Base-by-base conservation (phyloP, 2,888 invertebrate species). In the Palloptera scutellata region DNA sequence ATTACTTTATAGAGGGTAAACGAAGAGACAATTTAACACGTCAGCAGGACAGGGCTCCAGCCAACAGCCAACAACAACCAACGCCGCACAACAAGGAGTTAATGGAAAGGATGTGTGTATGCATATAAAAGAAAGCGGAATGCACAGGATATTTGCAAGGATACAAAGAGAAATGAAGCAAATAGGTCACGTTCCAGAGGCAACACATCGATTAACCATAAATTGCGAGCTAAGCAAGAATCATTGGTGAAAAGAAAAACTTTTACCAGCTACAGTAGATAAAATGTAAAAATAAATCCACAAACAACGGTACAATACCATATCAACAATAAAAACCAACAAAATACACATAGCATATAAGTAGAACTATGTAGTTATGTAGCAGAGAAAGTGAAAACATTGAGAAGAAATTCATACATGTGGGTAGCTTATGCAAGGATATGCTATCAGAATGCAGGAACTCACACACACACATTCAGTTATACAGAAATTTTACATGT, bases 191-290 rank as follows among this genome's bases (percentile, higher is more conserved):
- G 79, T 80, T 79, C 78, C 75, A 19, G 42, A 48, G 73, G 73
- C 75, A 76, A 76, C 78, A 78, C 80, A 80, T 79, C 80, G 79
- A 80, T 80, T 80, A 78, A 78, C 79, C 80, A 79, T 80, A 79
- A 79, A 79, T 79, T 79, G 79, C 79, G 76, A 79, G 80, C 79
- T 78, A 78, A 80, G 80, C 79, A 77, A 76, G 79, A 79, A 76
- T 77, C 73, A 74, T 72, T 72, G 71, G 72, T 70, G 68, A 64
- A 61, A 66, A 30, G 30, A 6, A 30, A 30, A 30, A 30, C 3
- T 30, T 30, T 2, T 6, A 30, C 30, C 30, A n/a, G n/a, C n/a
- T n/a, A 30, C 30, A 30, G 6, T 4, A 30, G n/a, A 55, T 30
- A 55, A 64, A 61, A 63, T 55, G 67, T 55, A 70, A 72, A 53